Base-by-base conservation (phyloP, 2,888 invertebrate genomes). In the Leucophora obtusa region DNA sequence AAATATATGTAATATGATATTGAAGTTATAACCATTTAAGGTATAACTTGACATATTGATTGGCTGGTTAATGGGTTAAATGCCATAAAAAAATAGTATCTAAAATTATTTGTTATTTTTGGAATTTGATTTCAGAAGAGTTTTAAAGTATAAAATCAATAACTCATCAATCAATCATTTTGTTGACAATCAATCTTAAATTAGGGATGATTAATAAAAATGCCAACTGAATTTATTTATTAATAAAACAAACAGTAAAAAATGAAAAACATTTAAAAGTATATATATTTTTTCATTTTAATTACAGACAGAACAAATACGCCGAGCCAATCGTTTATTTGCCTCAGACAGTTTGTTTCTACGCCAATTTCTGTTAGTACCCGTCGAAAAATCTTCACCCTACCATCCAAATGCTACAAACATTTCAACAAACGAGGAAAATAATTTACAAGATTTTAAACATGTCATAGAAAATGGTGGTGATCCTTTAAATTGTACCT, bases 271-370 rank as follows among this genome's bases (percentile, higher is more conserved):
- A 38, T 66, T 73, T 51, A 73, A 70, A 62, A n/a, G n/a, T n/a
- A n/a, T n/a, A n/a, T n/a, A n/a, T n/a, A n/a, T n/a, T n/a, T 15
- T 9, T 50, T 4, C 94, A 65, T 69, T 54, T 53, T 53, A 21
- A 58, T 76, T 65, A 17, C 92, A 98, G 98, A 97, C 96, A 90
- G 98, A 98, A 92, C 96, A 97, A 91, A 96, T 98, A 88, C 94
- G 97, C 86, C 93, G 97, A 87, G 95, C 94, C 75, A 98, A 98
- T 91, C 94, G 96, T 86, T 92, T 98, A 82, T 98, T 97, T 93
- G 96, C 97, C 43, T 94, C 96, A 70, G 98, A 98, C 91, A 97
- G 97, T 92, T 93, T 98, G 89, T 97, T 97, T 92, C 92, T 98
- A 86, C 93, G 97, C 84, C 96, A 97, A 90, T 94, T 93, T 91